Evolutionary conservation across 2,113 vertebrate genomes (phyloP).

Genomic region (Halichoeres trimaculatus): DNA sequence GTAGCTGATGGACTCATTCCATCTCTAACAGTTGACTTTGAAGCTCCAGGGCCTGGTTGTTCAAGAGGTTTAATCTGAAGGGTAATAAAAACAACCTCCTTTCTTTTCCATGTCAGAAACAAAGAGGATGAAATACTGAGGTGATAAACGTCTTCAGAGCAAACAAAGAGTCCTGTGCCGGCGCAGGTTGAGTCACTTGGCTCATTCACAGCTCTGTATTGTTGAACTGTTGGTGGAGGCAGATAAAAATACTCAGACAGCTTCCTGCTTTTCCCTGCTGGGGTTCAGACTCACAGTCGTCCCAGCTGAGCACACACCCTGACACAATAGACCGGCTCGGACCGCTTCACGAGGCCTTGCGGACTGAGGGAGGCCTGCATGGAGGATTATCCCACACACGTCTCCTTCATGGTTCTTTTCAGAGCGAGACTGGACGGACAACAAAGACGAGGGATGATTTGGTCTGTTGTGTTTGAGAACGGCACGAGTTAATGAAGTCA

Average conservation of each 20-base stretch:
- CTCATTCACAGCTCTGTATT: conserved; percentile 35
- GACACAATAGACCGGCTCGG: conserved; percentile 50
- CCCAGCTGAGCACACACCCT: conserved; percentile 63
- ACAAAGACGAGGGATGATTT: background rate
- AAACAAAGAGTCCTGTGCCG: background rate
- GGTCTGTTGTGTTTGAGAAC: background rate
- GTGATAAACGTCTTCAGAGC: background rate
- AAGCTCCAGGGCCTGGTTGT: too few relatives aligned
- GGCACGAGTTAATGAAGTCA: conserved; percentile 7
- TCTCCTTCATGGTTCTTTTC: conserved; percentile 21
- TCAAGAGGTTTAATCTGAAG: too few relatives aligned
- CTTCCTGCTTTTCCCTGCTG: conserved; percentile 65
- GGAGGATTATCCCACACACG: conserved; percentile 41
- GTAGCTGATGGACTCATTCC: background rate
- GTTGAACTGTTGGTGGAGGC: conserved; percentile 22
- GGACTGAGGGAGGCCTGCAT: conserved; percentile 28
- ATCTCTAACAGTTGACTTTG: background rate
- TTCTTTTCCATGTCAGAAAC: background rate
- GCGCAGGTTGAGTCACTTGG: conserved; percentile 22
- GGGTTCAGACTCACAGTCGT: conserved; percentile 17
- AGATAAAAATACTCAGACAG: conserved; percentile 57
- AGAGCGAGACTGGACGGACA: conserved; percentile 39
- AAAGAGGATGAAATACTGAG: background rate
- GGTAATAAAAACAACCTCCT: too few relatives aligned
- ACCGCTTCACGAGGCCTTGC: background rate